A percentile compares a stretch with the other conserved stretches of the same genome.
phyloP scores from a whole-genome alignment of 2,797 vertebrate species.

The Austrolebias charrua region DNA sequence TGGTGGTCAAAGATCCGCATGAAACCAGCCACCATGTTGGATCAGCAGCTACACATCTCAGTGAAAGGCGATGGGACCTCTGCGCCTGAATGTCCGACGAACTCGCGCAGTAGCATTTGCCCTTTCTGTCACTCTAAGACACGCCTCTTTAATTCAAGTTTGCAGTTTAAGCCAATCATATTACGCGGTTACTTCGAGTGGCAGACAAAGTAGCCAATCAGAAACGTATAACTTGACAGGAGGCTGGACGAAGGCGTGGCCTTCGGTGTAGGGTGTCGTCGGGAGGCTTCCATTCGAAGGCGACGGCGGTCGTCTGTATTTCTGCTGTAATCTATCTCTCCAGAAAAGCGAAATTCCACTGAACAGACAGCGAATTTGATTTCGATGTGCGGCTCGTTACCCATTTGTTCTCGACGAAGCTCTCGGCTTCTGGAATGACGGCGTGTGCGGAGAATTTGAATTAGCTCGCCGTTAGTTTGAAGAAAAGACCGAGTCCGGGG shows the following conservation, averaged over 20 bases:
- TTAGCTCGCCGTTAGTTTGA: conserved; percentile 81
- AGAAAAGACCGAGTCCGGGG: conserved; percentile 78
- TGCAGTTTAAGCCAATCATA: conserved; percentile 55
- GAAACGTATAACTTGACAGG: neutral
- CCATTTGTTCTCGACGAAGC: neutral
- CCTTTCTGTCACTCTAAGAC: conserved; percentile 52
- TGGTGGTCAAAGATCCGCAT: conserved; percentile 17
- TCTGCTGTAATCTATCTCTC: conserved; percentile 65
- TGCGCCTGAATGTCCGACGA: conserved; percentile 66
- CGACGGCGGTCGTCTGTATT: conserved; percentile 83
- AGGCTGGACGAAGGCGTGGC: conserved; percentile 2
- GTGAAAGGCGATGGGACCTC: conserved; percentile 6
- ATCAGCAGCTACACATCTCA: conserved; percentile 33
- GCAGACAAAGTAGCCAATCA: conserved; percentile 50
- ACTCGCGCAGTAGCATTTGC: conserved; percentile 61
- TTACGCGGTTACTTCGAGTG: neutral
- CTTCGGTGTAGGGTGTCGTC: conserved; percentile 76
- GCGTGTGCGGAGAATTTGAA: conserved; percentile 77
- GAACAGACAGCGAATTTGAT: conserved; percentile 4
- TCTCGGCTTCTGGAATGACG: conserved; percentile 74
- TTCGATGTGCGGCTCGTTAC: too few species aligned
- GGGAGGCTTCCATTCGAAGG: conserved; percentile 82
- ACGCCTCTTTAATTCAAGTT: conserved; percentile 44
- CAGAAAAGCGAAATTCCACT: conserved; percentile 40
- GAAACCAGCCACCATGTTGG: conserved; percentile 68